Percentiles rank a stretch among this genome's conserved stretches.
Evolutionary conservation across 2,888 invertebrate genomes (phyloP).

Genomic region (Folsomia candida): DNA sequence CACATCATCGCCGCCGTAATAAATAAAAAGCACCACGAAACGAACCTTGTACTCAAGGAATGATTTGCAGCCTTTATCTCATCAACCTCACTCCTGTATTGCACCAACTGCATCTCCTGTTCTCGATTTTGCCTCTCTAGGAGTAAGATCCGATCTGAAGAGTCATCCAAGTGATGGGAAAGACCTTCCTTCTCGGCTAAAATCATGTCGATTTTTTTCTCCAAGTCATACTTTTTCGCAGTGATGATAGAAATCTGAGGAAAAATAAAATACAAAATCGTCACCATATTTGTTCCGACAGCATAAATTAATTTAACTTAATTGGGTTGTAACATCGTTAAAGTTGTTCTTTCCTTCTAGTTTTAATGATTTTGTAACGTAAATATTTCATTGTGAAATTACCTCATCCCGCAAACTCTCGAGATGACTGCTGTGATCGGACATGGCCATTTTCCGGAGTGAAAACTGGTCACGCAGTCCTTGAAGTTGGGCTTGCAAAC

Average conservation of each 20-base stretch:
- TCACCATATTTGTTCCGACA: too few relatives aligned
- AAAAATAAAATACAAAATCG: background rate
- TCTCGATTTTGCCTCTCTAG: constrained; percentile 76
- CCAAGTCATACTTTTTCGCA: constrained; percentile 80
- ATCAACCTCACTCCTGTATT: constrained; percentile 62
- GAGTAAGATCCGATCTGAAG: constrained; percentile 80
- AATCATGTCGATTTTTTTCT: constrained; percentile 71
- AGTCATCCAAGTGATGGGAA: constrained; percentile 78
- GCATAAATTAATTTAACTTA: too few relatives aligned
- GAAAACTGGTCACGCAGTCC: constrained; percentile 79
- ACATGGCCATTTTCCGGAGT: constrained; percentile 72
- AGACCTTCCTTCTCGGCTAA: constrained; percentile 78
- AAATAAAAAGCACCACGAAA: too few relatives aligned
- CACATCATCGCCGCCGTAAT: too few relatives aligned
- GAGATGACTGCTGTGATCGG: constrained; percentile 85
- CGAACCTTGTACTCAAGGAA: constrained; percentile 62
- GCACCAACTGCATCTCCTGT: constrained; percentile 64
- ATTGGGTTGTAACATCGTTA: too few relatives aligned
- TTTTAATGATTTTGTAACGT: too few relatives aligned
- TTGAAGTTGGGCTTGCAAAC: constrained; percentile 75
- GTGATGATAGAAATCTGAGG: constrained; percentile 71
- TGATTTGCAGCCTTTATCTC: constrained; percentile 71
- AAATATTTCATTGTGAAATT: too few relatives aligned
- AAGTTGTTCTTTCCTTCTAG: too few relatives aligned
- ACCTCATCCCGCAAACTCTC: constrained; percentile 84